Base-by-base conservation (phyloP, 2,113 vertebrate genomes). In the Apaloderma vittatum region DNA sequence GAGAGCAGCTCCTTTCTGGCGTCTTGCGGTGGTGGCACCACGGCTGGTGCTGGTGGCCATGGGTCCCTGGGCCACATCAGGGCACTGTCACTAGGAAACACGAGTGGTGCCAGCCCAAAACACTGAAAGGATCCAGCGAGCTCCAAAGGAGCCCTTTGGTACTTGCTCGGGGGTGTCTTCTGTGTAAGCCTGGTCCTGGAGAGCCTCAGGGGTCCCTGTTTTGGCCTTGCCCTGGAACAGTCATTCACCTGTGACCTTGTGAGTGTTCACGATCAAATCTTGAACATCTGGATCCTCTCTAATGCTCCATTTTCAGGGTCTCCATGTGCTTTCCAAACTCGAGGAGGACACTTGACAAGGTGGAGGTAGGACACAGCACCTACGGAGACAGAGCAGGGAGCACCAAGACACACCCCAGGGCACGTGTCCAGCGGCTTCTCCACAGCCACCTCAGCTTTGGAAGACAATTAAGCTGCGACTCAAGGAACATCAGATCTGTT, bases 1-100 rank as follows among this genome's bases (percentile, higher is more conserved):
- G n/a, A 2, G 49, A 51, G 89, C 82, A 71, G 89, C 86, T 97
- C 91, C 83, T 40, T 46, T 23, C 89, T 92, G 96, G 81, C 30
- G 71, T 93, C 96, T 86, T 32, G 57, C 40, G 40, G 40, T 24
- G 92, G 94, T 34, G 90, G 79, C 89, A 93, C 86, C 8, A 3
- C 59, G 5, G 75, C 83, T 93, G n/a, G 65, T 32, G 67, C 70
- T 86, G 80, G 65, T 74, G 71, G 46, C 32, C 26, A 21, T 1
- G 54, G 43, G 81, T 63, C 48, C 45, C 81, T 5, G 73, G 66
- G 85, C 77, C 46, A 45, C 73, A 32, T 4, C 29, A 49, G 45
- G 93, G 83, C 84, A 26, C 40, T 18, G 73, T 0, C 89, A 85
- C 57, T 74, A 46, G 70, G 29, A 54, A 58, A 36, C 9, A 19